Conservation (phyloP, 35 echinoderm and acorn worm species). For the Apostichopus japonicus region DNA sequence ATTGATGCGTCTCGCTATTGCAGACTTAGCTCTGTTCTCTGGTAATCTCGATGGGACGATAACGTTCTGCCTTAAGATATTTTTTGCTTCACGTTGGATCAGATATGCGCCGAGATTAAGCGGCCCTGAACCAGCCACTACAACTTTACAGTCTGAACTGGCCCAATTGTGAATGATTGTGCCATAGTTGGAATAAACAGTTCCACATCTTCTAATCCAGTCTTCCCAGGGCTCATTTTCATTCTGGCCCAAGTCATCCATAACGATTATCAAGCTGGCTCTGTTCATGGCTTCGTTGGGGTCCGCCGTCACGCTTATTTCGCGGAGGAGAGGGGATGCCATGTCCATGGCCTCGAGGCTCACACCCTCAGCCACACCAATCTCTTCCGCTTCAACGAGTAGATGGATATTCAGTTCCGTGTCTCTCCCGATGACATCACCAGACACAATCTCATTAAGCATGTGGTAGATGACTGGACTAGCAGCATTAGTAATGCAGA, state of each 20-base stretch:
- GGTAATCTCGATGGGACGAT: slow-evolving; percentile 70
- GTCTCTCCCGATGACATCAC: slow-evolving; percentile 77
- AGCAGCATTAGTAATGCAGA: slow-evolving; percentile 93
- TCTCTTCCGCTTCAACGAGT: slow-evolving; percentile 60
- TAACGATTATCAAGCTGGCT: slow-evolving; percentile 75
- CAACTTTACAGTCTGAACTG: slow-evolving; percentile 70
- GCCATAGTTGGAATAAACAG: slow-evolving; percentile 76
- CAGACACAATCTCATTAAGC: slow-evolving; percentile 76
- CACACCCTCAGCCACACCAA: slow-evolving; percentile 58
- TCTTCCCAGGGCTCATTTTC: slow-evolving; percentile 67
- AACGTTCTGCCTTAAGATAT: slow-evolving; percentile 82
- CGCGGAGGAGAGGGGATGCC: slow-evolving; percentile 79
- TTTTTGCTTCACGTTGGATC: slow-evolving; percentile 67
- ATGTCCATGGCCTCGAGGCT: slow-evolving; percentile 85
- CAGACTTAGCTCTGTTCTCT: slow-evolving; percentile 91
- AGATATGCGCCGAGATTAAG: slow-evolving; percentile 91
- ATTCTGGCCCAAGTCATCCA: slow-evolving; percentile 76
- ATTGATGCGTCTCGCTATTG: slow-evolving; percentile 81
- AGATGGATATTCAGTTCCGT: slow-evolving; percentile 78
- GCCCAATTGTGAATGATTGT: slow-evolving; percentile 67
- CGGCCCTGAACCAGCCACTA: slow-evolving; percentile 84
- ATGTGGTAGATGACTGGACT: slow-evolving; percentile 81
- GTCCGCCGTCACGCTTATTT: slow-evolving; percentile 70
- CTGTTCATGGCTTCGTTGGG: slow-evolving; percentile 69
- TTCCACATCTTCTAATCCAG: slow-evolving; percentile 70